These are phyloP conservation scores for Caenorhabditis virilis DNA, from an alignment of 2,888 invertebrate genomes.

Conservation along the genomic window DNA sequence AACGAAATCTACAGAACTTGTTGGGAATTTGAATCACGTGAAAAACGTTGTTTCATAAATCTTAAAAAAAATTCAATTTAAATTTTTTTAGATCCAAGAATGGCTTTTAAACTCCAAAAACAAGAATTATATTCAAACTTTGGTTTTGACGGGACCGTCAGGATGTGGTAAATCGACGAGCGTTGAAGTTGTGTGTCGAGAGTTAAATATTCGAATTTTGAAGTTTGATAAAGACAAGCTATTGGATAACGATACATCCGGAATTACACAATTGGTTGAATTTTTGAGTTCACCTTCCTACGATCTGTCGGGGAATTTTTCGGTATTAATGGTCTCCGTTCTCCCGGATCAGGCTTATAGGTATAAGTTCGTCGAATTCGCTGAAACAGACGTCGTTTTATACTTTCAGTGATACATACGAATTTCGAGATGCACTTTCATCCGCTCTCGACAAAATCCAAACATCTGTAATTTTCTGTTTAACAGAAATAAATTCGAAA, in stretches of 20 bases:
- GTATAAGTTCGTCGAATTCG: slow-evolving; percentile 4
- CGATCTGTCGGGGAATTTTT: slow-evolving; percentile 7
- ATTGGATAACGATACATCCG: slow-evolving; percentile 9
- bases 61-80: too few species aligned
- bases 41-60: too few species aligned
- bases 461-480: slow-evolving; percentile 25
- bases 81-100: slow-evolving; percentile 5
- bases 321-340: slow-evolving; percentile 10
- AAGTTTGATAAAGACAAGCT: slow-evolving; percentile 16
- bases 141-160: slow-evolving; percentile 23
- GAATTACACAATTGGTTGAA: slow-evolving; percentile 4
- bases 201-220: slow-evolving; percentile 12
- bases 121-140: too few species aligned
- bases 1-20: too few species aligned
- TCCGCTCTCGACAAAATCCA: slow-evolving; percentile 1
- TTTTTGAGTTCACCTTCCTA: slow-evolving; percentile 9
- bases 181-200: slow-evolving; percentile 21
- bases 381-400: background rate
- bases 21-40: too few species aligned
- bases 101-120: slow-evolving; percentile 9
- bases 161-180: slow-evolving; percentile 34
- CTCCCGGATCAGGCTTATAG: slow-evolving; percentile 22
- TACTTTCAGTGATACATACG: slow-evolving; percentile 11
- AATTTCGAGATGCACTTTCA: slow-evolving; percentile 11
- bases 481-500: slow-evolving; percentile 14